Evolutionary conservation across 2,797 vertebrate species (phyloP), one percentile per base, ranked within the genome.

Genomic region (Melanogrammus aeglefinus): DNA sequence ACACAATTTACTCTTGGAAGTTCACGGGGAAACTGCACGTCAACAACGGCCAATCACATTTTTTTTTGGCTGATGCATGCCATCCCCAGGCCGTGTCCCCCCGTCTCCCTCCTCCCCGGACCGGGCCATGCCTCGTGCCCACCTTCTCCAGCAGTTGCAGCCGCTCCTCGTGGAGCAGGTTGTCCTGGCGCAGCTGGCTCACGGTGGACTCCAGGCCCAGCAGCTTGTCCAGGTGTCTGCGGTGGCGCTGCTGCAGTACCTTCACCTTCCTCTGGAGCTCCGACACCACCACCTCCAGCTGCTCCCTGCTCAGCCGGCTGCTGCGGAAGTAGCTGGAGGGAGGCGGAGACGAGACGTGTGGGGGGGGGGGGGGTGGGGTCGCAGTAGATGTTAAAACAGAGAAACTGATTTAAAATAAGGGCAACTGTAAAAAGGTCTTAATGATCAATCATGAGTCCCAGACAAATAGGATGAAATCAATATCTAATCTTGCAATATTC

Each of bases 261-360:
- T 86, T 93, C 72, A 95, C 95, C 72, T 94, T 94, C 66, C 88
- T 92, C 89, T 95, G 95, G 33, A 95, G 90, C 33, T 90, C 91
- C 0, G 83, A 18, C 36, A 94, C 93, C 0, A 92, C 87, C 0
- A 86, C 86, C 21, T 93, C 92, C 81, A 96, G 89, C 82, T 94
- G 93, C 73, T 93, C 88, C 12, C 92, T 92, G 9, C 91, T 94
- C 86, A 93, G n/a, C 47, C 18, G 47, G 14, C 87, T 92, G 82
- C 84, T 92, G 79, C 88, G 91, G 76, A 94, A 90, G 87, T 95
- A 95, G 79, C 93, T 94, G 88, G 6, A 24, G 0, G 0, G 27
- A 0, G 70, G 1, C 0, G 12, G 10, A 44, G 41, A 44, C 3
- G 31, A 41, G 4, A 35, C 8, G 35, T 5, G 6, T 5, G 35